These are phyloP conservation scores for Eulemur rubriventer DNA, from an alignment of 2,797 vertebrate species.

Conservation along the genomic window DNA sequence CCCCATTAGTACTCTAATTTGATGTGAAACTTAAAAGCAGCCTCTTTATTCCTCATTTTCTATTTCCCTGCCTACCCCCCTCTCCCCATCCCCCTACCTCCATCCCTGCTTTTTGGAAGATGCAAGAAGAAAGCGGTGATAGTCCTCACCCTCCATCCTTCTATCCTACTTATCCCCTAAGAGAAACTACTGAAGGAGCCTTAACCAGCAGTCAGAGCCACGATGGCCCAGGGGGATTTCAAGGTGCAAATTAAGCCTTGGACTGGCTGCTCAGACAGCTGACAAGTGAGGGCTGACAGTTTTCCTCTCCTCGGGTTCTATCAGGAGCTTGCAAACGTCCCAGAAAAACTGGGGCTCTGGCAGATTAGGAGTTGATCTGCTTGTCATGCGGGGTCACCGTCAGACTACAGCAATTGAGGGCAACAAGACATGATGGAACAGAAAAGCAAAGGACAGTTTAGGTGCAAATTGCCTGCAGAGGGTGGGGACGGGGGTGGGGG, in stretches of 20 bases:
- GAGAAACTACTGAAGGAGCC: neutral
- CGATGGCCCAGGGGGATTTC: slow-evolving; percentile 25
- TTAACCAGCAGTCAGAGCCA: slow-evolving; percentile 75
- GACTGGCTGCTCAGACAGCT: neutral
- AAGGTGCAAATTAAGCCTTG: slow-evolving; percentile 63
- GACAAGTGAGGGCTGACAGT: slow-evolving; percentile 55
- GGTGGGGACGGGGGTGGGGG: fast-evolving
- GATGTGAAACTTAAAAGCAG: slow-evolving; percentile 48
- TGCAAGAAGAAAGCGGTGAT: neutral
- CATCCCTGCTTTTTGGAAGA: neutral
- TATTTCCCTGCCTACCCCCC: neutral
- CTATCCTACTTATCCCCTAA: neutral
- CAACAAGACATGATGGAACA: slow-evolving; percentile 43
- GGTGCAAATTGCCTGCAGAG: neutral
- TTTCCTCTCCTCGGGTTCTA: slow-evolving; percentile 36
- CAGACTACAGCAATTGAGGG: slow-evolving; percentile 46
- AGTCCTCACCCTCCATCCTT: neutral
- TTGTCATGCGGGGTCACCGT: slow-evolving; percentile 60
- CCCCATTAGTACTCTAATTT: neutral
- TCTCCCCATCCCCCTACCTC: neutral
- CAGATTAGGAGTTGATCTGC: slow-evolving; percentile 67
- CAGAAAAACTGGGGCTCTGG: slow-evolving; percentile 53
- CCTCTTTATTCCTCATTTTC: slow-evolving; percentile 46
- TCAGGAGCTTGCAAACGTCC: slow-evolving; percentile 56
- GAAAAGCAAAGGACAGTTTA: neutral